Evolutionary conservation across 2,113 vertebrate species (phyloP), one percentile per base, ranked within the genome.

Genomic region (Cochlearius cochlearius): DNA sequence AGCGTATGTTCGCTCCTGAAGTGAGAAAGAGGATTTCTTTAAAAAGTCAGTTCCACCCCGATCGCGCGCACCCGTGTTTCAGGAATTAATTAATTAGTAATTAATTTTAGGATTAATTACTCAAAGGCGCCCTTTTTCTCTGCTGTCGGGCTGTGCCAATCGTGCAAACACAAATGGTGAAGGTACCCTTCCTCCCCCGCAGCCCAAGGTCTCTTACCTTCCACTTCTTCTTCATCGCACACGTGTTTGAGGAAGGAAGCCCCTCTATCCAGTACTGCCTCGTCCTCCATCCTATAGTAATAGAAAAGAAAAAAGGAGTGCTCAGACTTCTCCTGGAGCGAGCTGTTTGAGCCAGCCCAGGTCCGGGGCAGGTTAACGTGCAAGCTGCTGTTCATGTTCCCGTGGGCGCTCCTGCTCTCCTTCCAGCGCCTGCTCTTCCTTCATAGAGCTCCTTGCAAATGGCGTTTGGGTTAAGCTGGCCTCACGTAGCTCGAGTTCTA

Each of bases 261-360:
- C 94, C 99, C 99, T 95, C 99, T 98, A 98, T 99, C 99, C 98
- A 99, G 95, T 94, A 99, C 99, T 38, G 99, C 99, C 98, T 99
- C 99, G 96, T 99, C 99, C 98, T 99, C 99, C 99, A 99, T 99
- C 98, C 99, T 99, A 97, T 99, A 99, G 98, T 99, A 99, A 98
- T 99, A 99, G 96, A 99, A 99, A 96, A 99, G 98, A 98, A 99
- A 99, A 96, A 99, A 99, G 98, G 99, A 99, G 98, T 99, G 99
- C 97, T 99, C 99, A 99, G 99, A 99, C 98, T 98, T 99, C 96
- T 99, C 99, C 98, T 99, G 98, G 95, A 99, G 98, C 0, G 99
- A 99, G 98, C 98, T 94, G 74, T 97, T 98, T 7, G 99, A 98
- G 89, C 98, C 98, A 92, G 98, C 98, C 96, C 98, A 94, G 95